Evolutionary conservation across 2,113 vertebrate genomes (phyloP).

Genomic region (Neofelis nebulosa): DNA sequence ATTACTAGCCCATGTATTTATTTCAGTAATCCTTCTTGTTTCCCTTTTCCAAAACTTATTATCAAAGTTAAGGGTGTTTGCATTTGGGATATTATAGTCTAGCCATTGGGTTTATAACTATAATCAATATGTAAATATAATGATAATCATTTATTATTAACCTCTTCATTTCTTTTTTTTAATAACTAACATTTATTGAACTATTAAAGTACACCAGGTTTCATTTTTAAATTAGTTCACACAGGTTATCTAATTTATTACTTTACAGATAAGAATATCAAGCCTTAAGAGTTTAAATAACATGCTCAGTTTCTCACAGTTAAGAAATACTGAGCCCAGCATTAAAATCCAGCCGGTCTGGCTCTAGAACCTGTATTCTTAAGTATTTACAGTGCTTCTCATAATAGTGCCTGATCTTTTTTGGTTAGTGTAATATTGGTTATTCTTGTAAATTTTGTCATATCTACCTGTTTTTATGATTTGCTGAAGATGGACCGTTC

Average conservation of each 20-base stretch:
- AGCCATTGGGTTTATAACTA: not conserved
- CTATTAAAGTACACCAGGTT: not conserved
- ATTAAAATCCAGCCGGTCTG: not conserved
- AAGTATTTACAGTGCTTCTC: not conserved
- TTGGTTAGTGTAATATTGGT: not conserved
- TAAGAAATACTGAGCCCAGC: not conserved
- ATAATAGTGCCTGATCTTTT: not conserved
- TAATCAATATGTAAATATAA: not conserved
- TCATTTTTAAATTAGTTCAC: slow-evolving; percentile 31
- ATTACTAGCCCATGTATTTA: not conserved
- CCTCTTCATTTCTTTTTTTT: slow-evolving; percentile 37
- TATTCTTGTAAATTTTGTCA: not conserved
- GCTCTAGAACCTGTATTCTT: not conserved
- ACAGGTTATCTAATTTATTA: not conserved
- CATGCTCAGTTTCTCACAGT: not conserved
- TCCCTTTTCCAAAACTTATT: not conserved
- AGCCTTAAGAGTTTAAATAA: not conserved
- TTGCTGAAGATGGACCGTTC: not conserved
- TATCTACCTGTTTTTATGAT: not conserved
- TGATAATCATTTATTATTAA: not conserved
- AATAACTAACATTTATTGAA: not conserved
- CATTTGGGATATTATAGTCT: not conserved
- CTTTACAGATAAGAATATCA: slow-evolving; percentile 3
- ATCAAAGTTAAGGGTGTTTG: not conserved
- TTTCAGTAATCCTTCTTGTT: not conserved